Evolutionary conservation across 2,888 invertebrate genomes (phyloP).

Genomic region (Arctia plantaginis): DNA sequence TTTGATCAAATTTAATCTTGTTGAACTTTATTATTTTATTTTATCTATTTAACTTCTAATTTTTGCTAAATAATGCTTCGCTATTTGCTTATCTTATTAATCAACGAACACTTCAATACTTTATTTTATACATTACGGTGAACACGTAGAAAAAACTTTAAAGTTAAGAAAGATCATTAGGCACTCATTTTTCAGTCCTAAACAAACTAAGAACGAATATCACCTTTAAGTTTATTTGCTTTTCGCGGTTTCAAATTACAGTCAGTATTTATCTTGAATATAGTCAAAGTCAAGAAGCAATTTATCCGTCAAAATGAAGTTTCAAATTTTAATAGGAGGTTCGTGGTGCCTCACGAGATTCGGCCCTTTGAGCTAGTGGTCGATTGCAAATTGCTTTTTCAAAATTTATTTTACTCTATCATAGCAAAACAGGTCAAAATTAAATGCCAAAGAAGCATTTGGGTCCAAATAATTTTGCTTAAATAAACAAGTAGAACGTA

Average conservation of each 20-base stretch:
- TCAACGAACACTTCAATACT: neutral
- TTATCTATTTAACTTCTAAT: neutral
- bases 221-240: slow-evolving; percentile 71
- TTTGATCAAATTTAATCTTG: neutral
- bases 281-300: slow-evolving; percentile 82
- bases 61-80: neutral
- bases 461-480: slow-evolving; percentile 22
- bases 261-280: slow-evolving; percentile 77
- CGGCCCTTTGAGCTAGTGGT: slow-evolving; percentile 75
- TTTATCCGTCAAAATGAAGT: slow-evolving; percentile 82
- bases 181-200: slow-evolving; percentile 20
- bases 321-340: slow-evolving; percentile 82
- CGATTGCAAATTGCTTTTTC: slow-evolving; percentile 81
- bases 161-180: neutral
- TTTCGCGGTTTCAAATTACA: slow-evolving; percentile 72
- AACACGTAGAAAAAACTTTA: neutral
- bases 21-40: neutral
- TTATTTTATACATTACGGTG: neutral
- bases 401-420: slow-evolving; percentile 63
- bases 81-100: neutral
- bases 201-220: slow-evolving; percentile 37
- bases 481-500: slow-evolving; percentile 12
- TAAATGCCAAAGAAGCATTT: slow-evolving; percentile 38
- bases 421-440: slow-evolving; percentile 55
- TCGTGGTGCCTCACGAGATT: slow-evolving; percentile 68